Evolutionary conservation across 2,113 vertebrate species (phyloP), one percentile per base, ranked within the genome.

Genomic region (Psittacus erithacus): DNA sequence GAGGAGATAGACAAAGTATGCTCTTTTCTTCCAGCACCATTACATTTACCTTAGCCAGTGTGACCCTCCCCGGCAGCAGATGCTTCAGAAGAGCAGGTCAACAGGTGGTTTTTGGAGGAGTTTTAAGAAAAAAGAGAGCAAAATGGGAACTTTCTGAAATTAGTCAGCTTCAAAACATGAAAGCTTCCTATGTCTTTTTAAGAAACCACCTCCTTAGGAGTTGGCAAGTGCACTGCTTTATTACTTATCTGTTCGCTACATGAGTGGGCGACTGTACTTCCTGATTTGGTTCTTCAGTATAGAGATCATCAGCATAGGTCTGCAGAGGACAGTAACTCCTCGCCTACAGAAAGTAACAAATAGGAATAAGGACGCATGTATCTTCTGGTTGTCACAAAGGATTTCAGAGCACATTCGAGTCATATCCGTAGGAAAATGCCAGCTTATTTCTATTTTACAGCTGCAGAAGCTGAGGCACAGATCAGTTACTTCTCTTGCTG

Each of bases 151-250:
- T 94, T 93, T 95, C 93, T 95, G 93, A 96, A 96, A 95, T 96
- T 97, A 97, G 93, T 95, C 80, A 97, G 85, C 84, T 96, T 96
- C 90, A 86, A 88, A 93, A 88, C 90, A 96, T 5, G 49, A 96
- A 96, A 82, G 95, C 96, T 97, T 93, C 92, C 93, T 82, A 84
- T 97, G 92, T 95, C 93, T 93, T 95, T 94, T 96, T 97, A 96
- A 96, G 96, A 96, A 97, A 94, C 96, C 93, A 93, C 95, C 96
- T 97, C 93, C 92, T 95, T 96, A 93, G 86, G 52, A 91, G 77
- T 96, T 96, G 94, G 96, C 95, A 97, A 96, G 95, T 80, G 88
- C 24, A 10, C 86, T 73, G 93, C 95, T 96, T 97, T 95, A 94
- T 96, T 96, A 93, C 92, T 96, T 95, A 95, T 96, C 93, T 95